phyloP scores from a whole-genome alignment of 2,797 vertebrate genomes.

The Phrynocephalus guinanensis region DNA sequence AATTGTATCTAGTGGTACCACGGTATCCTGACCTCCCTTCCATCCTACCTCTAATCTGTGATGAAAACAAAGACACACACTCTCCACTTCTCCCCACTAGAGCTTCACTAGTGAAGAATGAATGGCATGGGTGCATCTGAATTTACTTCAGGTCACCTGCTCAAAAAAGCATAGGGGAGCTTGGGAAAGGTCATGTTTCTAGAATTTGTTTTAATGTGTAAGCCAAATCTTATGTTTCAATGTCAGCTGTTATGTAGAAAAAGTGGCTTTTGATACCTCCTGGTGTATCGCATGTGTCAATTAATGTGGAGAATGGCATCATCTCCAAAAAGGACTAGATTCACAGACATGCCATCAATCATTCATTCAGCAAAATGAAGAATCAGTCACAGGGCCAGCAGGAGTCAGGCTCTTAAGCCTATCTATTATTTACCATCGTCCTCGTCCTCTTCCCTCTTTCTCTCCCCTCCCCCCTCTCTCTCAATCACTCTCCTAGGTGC shows the following conservation, averaged over 20 bases:
- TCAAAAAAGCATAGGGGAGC: conserved; percentile 49
- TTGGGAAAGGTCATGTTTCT: conserved; percentile 61
- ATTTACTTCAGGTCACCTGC: conserved; percentile 54
- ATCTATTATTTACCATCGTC: conserved; percentile 53
- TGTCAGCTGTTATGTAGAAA: conserved; percentile 79
- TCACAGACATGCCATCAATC: conserved; percentile 48
- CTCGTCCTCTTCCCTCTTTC: not conserved
- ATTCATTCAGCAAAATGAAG: conserved; percentile 53
- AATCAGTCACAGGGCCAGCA: conserved; percentile 9
- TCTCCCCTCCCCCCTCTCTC: not conserved
- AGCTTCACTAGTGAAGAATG: conserved; percentile 72
- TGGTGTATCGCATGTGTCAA: conserved; percentile 48
- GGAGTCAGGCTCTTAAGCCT: conserved; percentile 47
- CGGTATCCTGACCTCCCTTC: conserved; percentile 19
- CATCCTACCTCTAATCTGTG: conserved; percentile 53
- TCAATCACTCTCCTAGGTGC: not conserved
- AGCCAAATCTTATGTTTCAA: conserved; percentile 75
- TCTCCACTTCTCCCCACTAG: conserved; percentile 54
- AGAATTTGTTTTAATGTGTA: conserved; percentile 68
- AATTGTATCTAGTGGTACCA: too few species aligned
- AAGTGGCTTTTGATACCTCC: conserved; percentile 73
- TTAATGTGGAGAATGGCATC: conserved; percentile 59
- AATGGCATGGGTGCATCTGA: conserved; percentile 60
- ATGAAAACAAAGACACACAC: conserved; percentile 46
- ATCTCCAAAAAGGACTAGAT: conserved; percentile 45